A percentile compares a stretch with the other conserved stretches of the same genome.
phyloP scores from a whole-genome alignment of 64 coral and sea anemone genomes.

The Acropora yongei region DNA sequence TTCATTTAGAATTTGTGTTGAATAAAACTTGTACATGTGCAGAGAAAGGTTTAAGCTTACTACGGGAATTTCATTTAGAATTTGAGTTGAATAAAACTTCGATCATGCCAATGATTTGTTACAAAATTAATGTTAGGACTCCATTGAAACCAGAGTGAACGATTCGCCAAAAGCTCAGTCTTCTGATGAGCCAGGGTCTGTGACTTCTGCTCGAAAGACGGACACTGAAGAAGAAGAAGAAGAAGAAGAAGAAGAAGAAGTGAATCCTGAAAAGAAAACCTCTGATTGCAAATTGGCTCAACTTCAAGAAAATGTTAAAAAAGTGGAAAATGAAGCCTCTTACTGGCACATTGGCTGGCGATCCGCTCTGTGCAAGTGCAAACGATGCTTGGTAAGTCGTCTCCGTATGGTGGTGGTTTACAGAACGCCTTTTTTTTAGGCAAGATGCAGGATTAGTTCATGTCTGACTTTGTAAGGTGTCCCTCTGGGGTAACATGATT shows the following conservation, averaged over 20 bases:
- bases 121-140: not conserved
- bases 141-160: not conserved
- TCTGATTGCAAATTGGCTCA: conserved; percentile 78
- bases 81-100: no score
- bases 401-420: no score
- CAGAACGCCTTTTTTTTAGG: not conserved
- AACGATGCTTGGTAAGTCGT: conserved; percentile 71
- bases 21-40: no score
- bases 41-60: no score
- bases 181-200: not conserved
- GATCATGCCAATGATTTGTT: not conserved
- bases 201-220: not conserved
- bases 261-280: conserved; percentile 5
- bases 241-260: not conserved
- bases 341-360: conserved; percentile 95
- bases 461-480: not conserved
- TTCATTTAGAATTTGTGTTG: no score
- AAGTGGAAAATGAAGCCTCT: conserved; percentile 34
- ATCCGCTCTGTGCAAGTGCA: conserved; percentile 81
- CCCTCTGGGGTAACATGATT: no score
- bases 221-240: not conserved
- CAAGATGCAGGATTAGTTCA: not conserved
- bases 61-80: no score
- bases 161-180: conserved; percentile 7
- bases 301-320: conserved; percentile 50